These are phyloP conservation scores for Ibidorhyncha struthersii DNA, from an alignment of 2,113 vertebrate genomes.

Conservation along the genomic window DNA sequence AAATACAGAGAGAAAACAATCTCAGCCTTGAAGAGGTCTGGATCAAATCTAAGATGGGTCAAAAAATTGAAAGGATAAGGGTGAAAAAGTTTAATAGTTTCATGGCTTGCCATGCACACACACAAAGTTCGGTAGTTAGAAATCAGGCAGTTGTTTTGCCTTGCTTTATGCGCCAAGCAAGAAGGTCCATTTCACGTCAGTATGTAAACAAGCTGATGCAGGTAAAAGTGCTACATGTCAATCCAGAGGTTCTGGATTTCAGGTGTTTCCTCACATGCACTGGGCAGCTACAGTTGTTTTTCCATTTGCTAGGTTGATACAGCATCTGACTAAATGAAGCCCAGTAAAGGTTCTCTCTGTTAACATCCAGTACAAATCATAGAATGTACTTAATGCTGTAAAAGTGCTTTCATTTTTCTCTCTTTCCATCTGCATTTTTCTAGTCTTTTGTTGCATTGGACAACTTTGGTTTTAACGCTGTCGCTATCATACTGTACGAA, in stretches of 20 bases:
- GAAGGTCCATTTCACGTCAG: neutral
- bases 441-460: slow-evolving; percentile 23
- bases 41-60: neutral
- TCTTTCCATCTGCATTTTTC: slow-evolving; percentile 4
- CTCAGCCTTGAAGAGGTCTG: neutral
- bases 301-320: neutral
- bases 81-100: neutral
- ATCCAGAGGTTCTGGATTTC: neutral
- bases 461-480: slow-evolving; percentile 45
- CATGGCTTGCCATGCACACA: neutral
- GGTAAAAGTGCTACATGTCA: neutral
- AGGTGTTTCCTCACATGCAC: neutral
- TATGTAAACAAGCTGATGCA: neutral
- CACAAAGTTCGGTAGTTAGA: neutral
- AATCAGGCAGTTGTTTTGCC: neutral
- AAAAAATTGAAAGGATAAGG: neutral
- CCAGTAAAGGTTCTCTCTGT: neutral
- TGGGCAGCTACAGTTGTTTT: neutral
- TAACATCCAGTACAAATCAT: neutral
- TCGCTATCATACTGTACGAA: slow-evolving; percentile 48
- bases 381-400: neutral
- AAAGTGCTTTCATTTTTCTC: neutral
- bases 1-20: neutral
- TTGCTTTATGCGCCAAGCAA: neutral
- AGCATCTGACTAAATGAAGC: neutral